Evolutionary conservation across 2,113 vertebrate species (phyloP), one percentile per base, ranked within the genome.

Genomic region (Apteryx mantelli): DNA sequence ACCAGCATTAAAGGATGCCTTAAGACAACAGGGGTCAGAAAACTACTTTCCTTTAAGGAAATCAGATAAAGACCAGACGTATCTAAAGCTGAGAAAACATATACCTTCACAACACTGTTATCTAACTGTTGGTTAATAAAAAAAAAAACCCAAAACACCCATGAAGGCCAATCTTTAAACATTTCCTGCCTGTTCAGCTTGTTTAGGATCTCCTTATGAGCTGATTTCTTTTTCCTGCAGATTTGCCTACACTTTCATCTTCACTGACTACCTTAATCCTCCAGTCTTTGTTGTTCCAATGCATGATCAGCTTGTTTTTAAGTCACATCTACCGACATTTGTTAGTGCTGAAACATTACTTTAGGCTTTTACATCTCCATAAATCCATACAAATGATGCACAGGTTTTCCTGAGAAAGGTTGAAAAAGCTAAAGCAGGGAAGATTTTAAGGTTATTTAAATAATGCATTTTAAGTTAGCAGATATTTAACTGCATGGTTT

Each of bases 221-320:
- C 83, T 76, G 68, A 70, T 95, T 82, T 60, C 63, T 69, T 96
- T 18, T 50, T 74, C 36, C 86, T 92, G 64, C 68, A 97, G 96
- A 97, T 96, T 95, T 97, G 94, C 93, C 86, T 96, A 84, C 38
- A 88, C 96, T 98, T 98, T 98, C 92, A 96, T 98, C 97, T 98
- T 97, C 19, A 10, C 75, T 97, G 96, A 96, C 96, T 97, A 94
- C 93, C 97, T 97, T 98, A 98, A 98, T 98, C 96, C 86, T 96
- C 74, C 38, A 75, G 92, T 95, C 95, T 97, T 98, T 97, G 96
- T 97, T 97, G 91, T 97, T 98, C 89, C 94, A 93, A 60, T 95
- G 94, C 76, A 61, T 14, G 86, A 98, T 98, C 97, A 97, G 93
- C 95, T 97, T 98, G 96, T 97, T 97, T 97, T 98, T 96, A 98